Percentiles rank a stretch among this genome's conserved stretches.
Conservation (phyloP, 2,113 vertebrate genomes). For the Paramormyrops kingsleyae region DNA sequence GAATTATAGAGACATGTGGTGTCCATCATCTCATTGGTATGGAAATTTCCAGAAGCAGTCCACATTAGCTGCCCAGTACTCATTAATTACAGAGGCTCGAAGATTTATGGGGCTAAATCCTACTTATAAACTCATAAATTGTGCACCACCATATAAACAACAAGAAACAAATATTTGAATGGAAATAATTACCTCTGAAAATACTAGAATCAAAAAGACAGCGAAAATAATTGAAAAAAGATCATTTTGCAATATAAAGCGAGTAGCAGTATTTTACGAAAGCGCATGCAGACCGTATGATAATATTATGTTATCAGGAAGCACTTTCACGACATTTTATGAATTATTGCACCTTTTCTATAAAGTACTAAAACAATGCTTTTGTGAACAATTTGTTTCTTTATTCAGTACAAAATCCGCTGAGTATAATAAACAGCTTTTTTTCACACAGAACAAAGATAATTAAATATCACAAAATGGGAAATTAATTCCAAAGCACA, state of each 20-base stretch:
- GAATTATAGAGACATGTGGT: background rate
- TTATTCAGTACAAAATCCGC: background rate
- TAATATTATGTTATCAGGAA: background rate
- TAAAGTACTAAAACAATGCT: conserved; percentile 5
- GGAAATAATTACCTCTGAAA: background rate
- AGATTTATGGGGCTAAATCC: background rate
- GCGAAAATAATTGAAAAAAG: background rate
- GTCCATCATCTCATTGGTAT: background rate
- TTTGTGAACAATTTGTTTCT: conserved; percentile 9
- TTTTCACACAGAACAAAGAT: conserved; percentile 12
- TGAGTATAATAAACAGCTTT: conserved; percentile 14
- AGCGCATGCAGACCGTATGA: background rate
- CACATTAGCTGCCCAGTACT: background rate
- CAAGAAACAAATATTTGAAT: background rate
- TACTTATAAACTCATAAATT: background rate
- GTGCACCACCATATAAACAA: background rate
- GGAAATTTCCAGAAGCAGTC: background rate
- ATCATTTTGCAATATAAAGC: background rate
- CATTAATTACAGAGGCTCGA: background rate
- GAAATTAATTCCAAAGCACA: conserved; percentile 15
- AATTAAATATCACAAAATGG: conserved; percentile 22
- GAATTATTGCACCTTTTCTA: conserved; percentile 4
- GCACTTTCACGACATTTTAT: background rate
- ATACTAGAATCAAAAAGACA: background rate
- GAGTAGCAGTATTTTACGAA: background rate